Evolutionary conservation across 2,797 vertebrate species (phyloP).

Genomic region (Cyclura pinguis): DNA sequence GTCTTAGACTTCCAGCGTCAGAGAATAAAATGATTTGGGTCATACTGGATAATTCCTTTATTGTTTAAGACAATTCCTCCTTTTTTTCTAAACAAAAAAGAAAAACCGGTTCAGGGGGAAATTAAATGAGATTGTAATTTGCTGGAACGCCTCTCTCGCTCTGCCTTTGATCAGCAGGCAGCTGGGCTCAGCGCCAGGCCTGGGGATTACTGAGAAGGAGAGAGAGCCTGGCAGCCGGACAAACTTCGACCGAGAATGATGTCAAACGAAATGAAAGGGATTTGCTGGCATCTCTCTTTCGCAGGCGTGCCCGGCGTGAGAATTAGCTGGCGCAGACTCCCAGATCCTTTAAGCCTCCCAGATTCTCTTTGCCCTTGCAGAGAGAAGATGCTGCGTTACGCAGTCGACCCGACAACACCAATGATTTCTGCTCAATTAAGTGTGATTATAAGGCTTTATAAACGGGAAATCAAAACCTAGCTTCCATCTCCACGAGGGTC

Average conservation of each 20-base stretch:
- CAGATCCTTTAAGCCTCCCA: slow-evolving; percentile 45
- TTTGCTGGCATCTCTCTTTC: slow-evolving; percentile 60
- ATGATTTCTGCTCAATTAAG: neutral
- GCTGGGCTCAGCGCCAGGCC: slow-evolving; percentile 55
- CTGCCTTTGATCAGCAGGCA: slow-evolving; percentile 65
- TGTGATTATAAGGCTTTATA: no score
- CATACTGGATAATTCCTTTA: slow-evolving; percentile 50
- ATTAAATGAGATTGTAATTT: slow-evolving; percentile 73
- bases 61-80: slow-evolving; percentile 44
- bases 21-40: slow-evolving; percentile 52
- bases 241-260: slow-evolving; percentile 39
- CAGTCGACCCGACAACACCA: neutral
- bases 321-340: slow-evolving; percentile 25
- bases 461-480: no score
- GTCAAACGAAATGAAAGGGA: slow-evolving; percentile 70
- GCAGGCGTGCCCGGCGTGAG: slow-evolving; percentile 40
- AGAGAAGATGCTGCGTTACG: neutral
- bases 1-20: neutral
- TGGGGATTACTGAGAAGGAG: slow-evolving; percentile 52
- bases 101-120: slow-evolving; percentile 55
- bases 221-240: slow-evolving; percentile 46
- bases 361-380: neutral
- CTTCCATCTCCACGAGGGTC: no score
- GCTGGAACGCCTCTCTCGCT: slow-evolving; percentile 49
- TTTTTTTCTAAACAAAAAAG: neutral